phyloP scores from a whole-genome alignment of 1,140 invertebrate genomes.

The Lordiphosa mommai region DNA sequence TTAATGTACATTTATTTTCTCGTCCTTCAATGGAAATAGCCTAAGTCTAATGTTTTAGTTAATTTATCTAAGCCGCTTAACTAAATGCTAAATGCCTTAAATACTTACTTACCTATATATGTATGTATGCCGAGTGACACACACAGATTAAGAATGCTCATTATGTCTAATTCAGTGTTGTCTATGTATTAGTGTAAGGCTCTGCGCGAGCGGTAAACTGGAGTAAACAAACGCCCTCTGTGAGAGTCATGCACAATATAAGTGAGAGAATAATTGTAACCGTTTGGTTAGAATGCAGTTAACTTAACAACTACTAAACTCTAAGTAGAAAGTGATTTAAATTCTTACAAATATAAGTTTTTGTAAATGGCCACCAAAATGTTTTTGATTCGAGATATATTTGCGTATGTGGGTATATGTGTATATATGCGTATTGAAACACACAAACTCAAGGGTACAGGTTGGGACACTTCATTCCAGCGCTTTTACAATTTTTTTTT shows the following conservation, averaged over 20 bases:
- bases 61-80: slow-evolving; percentile 42
- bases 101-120: slow-evolving; percentile 22
- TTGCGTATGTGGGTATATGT: background rate
- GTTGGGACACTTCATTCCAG: too few species aligned
- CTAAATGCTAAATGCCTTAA: slow-evolving; percentile 1
- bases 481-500: too few species aligned
- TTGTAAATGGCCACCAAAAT: slow-evolving; percentile 37
- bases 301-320: slow-evolving; percentile 44
- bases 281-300: slow-evolving; percentile 11
- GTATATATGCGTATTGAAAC: too few species aligned
- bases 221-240: too few species aligned
- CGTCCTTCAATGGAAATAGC: slow-evolving; percentile 6
- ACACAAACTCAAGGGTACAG: too few species aligned
- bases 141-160: slow-evolving; percentile 59
- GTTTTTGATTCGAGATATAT: slow-evolving; percentile 16
- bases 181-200: slow-evolving; percentile 27
- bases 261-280: too few species aligned
- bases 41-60: slow-evolving; percentile 51
- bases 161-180: slow-evolving; percentile 39
- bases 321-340: slow-evolving; percentile 64
- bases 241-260: too few species aligned
- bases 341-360: slow-evolving; percentile 61
- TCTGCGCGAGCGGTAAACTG: too few species aligned
- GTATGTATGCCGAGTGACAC: slow-evolving; percentile 25
- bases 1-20: slow-evolving; percentile 17